phyloP scores from a whole-genome alignment of 92 coral and sea anemone species.

The Nematostella vectensis region DNA sequence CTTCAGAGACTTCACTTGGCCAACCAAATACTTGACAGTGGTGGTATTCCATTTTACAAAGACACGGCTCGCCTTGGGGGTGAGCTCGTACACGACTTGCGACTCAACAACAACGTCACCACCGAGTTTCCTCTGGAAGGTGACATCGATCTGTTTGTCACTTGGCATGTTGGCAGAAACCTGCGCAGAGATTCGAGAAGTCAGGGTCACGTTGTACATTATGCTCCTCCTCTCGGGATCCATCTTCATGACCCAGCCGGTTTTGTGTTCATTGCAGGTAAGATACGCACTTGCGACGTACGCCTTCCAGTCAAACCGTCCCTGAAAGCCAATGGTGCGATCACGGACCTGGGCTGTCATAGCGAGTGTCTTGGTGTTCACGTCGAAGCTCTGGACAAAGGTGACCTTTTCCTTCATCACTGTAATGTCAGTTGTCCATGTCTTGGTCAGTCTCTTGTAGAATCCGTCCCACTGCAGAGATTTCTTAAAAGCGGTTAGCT shows the following conservation, averaged over 20 bases:
- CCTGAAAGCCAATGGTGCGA: conserved; percentile 61
- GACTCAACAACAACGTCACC: conserved; percentile 61
- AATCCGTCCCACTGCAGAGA: conserved; percentile 48
- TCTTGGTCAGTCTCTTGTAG: conserved; percentile 47
- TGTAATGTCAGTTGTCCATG: conserved; percentile 59
- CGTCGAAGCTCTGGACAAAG: conserved; percentile 51
- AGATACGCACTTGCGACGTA: conserved; percentile 59
- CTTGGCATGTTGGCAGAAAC: conserved; percentile 75
- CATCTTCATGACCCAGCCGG: conserved; percentile 65
- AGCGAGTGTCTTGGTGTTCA: conserved; percentile 54
- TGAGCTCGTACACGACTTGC: conserved; percentile 49
- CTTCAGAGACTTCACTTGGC: conserved; percentile 35
- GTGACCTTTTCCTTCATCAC: conserved; percentile 52
- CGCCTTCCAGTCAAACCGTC: conserved; percentile 79
- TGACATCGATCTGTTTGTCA: conserved; percentile 46
- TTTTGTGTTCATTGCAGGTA: conserved; percentile 42
- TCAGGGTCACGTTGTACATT: conserved; percentile 56
- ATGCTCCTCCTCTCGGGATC: conserved; percentile 57
- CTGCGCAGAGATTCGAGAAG: conserved; percentile 70
- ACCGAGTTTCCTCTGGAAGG: conserved; percentile 72
- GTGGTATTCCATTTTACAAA: conserved; percentile 76
- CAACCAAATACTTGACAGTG: conserved; percentile 36
- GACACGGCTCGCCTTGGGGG: conserved; percentile 60
- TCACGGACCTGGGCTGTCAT: conserved; percentile 36
- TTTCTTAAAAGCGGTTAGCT: conserved; percentile 59